phyloP scores from a whole-genome alignment of 2,113 vertebrate species.

The Oreocharis arfaki region DNA sequence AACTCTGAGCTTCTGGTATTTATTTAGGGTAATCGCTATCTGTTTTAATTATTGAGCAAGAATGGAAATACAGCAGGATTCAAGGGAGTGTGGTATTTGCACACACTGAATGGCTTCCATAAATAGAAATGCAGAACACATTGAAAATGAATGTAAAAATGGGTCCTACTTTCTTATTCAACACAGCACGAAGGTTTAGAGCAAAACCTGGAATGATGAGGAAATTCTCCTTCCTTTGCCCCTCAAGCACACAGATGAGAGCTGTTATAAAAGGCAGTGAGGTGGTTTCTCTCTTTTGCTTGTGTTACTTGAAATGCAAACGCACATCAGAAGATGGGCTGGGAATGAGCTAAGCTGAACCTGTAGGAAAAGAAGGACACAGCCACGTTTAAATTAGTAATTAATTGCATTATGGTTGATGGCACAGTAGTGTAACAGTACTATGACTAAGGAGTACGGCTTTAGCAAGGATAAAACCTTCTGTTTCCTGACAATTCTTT shows the following conservation, averaged over 20 bases:
- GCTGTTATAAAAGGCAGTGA: neutral
- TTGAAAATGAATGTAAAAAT: neutral
- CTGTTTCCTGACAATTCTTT: neutral
- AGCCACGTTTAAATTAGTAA: neutral
- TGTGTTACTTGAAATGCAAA: neutral
- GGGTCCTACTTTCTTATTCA: neutral
- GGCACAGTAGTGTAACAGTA: neutral
- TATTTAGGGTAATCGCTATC: neutral
- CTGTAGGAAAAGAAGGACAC: neutral
- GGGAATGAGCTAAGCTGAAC: neutral
- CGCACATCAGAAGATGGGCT: neutral
- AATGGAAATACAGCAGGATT: neutral
- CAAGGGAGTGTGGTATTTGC: neutral
- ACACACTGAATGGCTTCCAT: neutral
- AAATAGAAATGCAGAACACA: constrained; percentile 18
- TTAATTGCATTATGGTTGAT: neutral
- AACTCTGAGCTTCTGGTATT: neutral
- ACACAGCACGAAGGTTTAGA: neutral
- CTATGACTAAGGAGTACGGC: neutral
- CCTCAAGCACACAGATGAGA: neutral
- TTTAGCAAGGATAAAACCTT: neutral
- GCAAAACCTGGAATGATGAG: neutral
- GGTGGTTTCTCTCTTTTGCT: neutral
- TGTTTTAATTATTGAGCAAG: constrained; percentile 19
- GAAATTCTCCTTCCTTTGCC: constrained; percentile 2